phyloP scores from a whole-genome alignment of 1,140 invertebrate genomes.

The Lanistes nyassanus region DNA sequence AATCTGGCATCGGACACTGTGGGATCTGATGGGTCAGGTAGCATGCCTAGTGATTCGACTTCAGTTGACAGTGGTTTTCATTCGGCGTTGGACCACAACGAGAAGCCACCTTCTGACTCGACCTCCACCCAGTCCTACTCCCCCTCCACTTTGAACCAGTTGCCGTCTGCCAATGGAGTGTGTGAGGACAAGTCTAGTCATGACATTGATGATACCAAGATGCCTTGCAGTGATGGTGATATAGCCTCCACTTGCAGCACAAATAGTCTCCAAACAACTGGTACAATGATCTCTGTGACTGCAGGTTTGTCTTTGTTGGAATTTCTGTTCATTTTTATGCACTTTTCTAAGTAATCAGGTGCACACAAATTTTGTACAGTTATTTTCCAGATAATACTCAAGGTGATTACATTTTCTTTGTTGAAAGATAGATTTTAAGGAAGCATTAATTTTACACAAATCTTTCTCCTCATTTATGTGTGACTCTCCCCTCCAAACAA shows the following conservation, averaged over 20 bases:
- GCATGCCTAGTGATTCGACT: constrained; percentile 38
- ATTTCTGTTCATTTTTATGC: too few relatives aligned
- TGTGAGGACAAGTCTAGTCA: constrained; percentile 28
- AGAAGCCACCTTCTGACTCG: constrained; percentile 34
- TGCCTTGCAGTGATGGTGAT: constrained; percentile 4
- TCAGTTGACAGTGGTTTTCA: constrained; percentile 38
- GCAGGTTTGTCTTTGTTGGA: not conserved
- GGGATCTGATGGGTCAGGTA: constrained; percentile 30
- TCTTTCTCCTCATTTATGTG: too few relatives aligned
- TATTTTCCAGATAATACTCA: too few relatives aligned
- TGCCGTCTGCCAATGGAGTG: constrained; percentile 16
- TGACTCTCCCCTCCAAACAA: too few relatives aligned
- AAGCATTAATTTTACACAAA: too few relatives aligned
- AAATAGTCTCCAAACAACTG: constrained; percentile 23
- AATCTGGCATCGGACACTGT: constrained; percentile 20
- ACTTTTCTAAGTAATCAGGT: too few relatives aligned
- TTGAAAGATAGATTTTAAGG: too few relatives aligned
- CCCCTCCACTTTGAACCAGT: constrained; percentile 15
- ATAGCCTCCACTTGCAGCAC: constrained; percentile 17
- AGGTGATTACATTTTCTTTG: too few relatives aligned
- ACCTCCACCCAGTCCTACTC: constrained; percentile 25
- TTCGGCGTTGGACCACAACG: constrained; percentile 34
- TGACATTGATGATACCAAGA: constrained; percentile 16
- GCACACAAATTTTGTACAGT: too few relatives aligned
- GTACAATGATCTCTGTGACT: constrained; percentile 30